Conservation (phyloP, 2,888 invertebrate genomes). For the Mallateleia sp. region DNA sequence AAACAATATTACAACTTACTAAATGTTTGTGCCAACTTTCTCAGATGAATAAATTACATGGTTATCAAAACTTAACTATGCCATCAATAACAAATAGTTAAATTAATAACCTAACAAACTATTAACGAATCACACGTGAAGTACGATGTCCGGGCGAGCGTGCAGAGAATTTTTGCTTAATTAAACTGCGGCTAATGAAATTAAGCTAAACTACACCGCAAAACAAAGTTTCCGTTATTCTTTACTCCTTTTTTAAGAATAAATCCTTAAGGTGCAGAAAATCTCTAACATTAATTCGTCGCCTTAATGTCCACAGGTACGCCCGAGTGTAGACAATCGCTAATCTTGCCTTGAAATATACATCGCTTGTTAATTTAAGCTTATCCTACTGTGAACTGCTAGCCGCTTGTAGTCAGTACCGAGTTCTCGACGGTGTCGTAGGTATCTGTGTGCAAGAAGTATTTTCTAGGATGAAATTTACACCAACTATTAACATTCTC, state of each 20-base stretch:
- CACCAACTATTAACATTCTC: constrained; percentile 17
- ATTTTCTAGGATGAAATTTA: constrained; percentile 40
- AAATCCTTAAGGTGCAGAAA: constrained; percentile 51
- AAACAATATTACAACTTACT: constrained; percentile 58
- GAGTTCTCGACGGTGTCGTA: constrained; percentile 29
- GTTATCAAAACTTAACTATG: constrained; percentile 41
- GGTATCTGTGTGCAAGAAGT: constrained; percentile 31
- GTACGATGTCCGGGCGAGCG: neutral
- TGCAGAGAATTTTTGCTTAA: constrained; percentile 3
- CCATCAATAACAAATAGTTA: constrained; percentile 32
- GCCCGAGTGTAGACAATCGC: constrained; percentile 82
- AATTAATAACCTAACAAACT: constrained; percentile 53
- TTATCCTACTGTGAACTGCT: constrained; percentile 67
- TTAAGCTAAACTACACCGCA: constrained; percentile 20
- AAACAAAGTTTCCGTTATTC: constrained; percentile 31
- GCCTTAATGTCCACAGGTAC: constrained; percentile 82
- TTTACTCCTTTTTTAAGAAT: constrained; percentile 25
- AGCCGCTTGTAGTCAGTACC: constrained; percentile 7
- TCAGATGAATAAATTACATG: constrained; percentile 36
- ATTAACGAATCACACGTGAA: constrained; percentile 20
- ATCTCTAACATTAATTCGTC: constrained; percentile 79
- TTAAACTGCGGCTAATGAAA: constrained; percentile 30
- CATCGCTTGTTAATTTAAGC: constrained; percentile 79
- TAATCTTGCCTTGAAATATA: constrained; percentile 82
- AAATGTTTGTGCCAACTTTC: constrained; percentile 51